Percentiles rank a stretch among this genome's conserved stretches.
Evolutionary conservation across 2,888 invertebrate genomes (phyloP).

Genomic region (Amphipoea oculea): DNA sequence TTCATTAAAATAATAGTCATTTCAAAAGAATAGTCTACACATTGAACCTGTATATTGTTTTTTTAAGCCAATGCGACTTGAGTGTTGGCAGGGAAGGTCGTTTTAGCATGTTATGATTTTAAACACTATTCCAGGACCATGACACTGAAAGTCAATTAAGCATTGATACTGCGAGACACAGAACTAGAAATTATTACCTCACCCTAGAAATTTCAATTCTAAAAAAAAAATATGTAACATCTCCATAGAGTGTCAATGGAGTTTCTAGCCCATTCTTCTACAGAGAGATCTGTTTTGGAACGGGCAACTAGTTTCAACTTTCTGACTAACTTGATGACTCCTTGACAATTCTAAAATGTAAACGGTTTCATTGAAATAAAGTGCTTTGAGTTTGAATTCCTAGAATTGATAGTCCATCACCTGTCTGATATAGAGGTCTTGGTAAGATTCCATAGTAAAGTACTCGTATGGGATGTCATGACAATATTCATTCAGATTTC

Average conservation of each 20-base stretch:
- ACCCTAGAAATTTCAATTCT: background rate
- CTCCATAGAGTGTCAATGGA: background rate
- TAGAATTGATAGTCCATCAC: background rate
- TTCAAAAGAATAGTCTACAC: background rate
- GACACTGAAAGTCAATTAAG: background rate
- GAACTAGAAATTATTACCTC: background rate
- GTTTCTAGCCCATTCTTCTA: background rate
- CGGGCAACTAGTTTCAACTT: background rate
- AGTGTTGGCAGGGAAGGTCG: too few relatives aligned
- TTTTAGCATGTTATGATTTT: too few relatives aligned
- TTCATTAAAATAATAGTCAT: background rate
- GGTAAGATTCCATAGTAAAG: background rate
- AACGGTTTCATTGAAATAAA: background rate
- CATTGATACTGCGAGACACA: background rate
- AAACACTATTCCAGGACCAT: too few relatives aligned
- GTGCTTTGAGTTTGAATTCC: background rate
- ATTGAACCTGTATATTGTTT: background rate
- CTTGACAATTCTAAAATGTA: background rate
- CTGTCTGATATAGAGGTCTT: background rate
- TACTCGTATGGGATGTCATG: background rate
- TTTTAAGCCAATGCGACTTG: background rate
- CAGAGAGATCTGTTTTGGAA: background rate
- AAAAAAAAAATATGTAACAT: too few relatives aligned
- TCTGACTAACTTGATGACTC: background rate
- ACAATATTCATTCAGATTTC: constrained; percentile 39